These are phyloP conservation scores for Carpatolechia fugitivella DNA, from an alignment of 2,888 invertebrate species.

Conservation along the genomic window DNA sequence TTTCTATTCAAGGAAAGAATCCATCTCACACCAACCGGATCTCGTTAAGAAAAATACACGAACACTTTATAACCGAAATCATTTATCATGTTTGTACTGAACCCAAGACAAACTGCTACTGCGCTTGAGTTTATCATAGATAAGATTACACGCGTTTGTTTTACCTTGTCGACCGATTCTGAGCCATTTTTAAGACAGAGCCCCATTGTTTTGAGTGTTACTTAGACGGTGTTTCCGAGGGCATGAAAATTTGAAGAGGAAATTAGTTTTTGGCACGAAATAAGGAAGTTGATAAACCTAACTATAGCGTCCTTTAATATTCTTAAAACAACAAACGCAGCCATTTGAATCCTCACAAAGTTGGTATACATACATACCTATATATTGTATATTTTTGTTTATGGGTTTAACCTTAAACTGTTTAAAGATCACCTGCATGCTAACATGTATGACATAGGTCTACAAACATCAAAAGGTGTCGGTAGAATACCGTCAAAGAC, in stretches of 20 bases:
- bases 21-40: slow-evolving; percentile 69
- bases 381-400: too few species aligned
- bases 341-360: too few species aligned
- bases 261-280: slow-evolving; percentile 33
- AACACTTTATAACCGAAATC: slow-evolving; percentile 72
- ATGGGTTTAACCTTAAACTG: too few species aligned
- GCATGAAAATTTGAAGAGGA: slow-evolving; percentile 43
- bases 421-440: too few species aligned
- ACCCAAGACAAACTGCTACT: slow-evolving; percentile 77
- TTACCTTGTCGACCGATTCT: slow-evolving; percentile 72
- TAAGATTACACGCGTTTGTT: slow-evolving; percentile 74
- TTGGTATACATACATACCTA: too few species aligned
- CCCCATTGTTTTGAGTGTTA: slow-evolving; percentile 64
- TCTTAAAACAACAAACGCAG: neutral
- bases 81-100: slow-evolving; percentile 77
- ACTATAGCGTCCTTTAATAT: neutral
- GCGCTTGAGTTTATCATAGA: slow-evolving; percentile 74
- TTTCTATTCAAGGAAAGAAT: slow-evolving; percentile 69
- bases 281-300: slow-evolving; percentile 16
- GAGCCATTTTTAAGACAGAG: slow-evolving; percentile 70
- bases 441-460: neutral
- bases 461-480: slow-evolving; percentile 5
- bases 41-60: slow-evolving; percentile 71
- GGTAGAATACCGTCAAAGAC: slow-evolving; percentile 15
- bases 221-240: slow-evolving; percentile 52